Base-by-base conservation (phyloP, 2,888 invertebrate genomes). In the Adelognathus sp. region DNA sequence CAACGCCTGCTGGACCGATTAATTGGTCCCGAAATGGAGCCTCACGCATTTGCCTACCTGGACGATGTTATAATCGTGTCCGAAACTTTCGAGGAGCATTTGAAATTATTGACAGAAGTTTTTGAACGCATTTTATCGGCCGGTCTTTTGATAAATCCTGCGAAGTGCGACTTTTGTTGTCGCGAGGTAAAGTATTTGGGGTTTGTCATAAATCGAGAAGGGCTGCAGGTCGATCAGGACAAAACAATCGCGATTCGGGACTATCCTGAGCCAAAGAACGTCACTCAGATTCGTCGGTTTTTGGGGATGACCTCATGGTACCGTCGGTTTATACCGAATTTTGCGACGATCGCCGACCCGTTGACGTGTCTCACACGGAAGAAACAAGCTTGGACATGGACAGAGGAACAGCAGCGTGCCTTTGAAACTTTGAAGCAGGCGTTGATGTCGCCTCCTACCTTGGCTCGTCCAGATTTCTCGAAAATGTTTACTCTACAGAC, bases 291-390 rank as follows among this genome's bases (percentile, higher is more conserved):
- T 1, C 63, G 83, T 0, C 36, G 80, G 2, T 88, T 88, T 41
- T 16, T 88, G 1, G 87, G 88, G 0, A 31, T 86, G 31, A 77
- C 75, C 0, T 80, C 81, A 0, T 88, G 85, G 83, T 89, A 86
- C 54, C 63, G 85, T 5, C 69, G 84, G 0, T 84, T 83, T 44
- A 80, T 86, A 0, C 70, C 70, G 0, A 66, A 82, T 21, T 83
- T 81, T 41, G 70, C 83, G 0, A 66, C 58, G 0, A 27, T 77
- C 2, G 56, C 80, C 0, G 79, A 73, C 6, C 83, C 83, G 0
- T 70, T 87, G 4, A 84, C 77, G 3, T 9, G 61, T 0, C 54
- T 87, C 0, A 29, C 85, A 0, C 77, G 72, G 50, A 83, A 81
- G 27, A 64, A 50, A 1, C 21, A 54, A 3, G 18, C 29, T 0